A percentile compares a stretch with the other conserved stretches of the same genome.
Conservation (phyloP, 2,888 invertebrate species). For the Agrotis segetum region DNA sequence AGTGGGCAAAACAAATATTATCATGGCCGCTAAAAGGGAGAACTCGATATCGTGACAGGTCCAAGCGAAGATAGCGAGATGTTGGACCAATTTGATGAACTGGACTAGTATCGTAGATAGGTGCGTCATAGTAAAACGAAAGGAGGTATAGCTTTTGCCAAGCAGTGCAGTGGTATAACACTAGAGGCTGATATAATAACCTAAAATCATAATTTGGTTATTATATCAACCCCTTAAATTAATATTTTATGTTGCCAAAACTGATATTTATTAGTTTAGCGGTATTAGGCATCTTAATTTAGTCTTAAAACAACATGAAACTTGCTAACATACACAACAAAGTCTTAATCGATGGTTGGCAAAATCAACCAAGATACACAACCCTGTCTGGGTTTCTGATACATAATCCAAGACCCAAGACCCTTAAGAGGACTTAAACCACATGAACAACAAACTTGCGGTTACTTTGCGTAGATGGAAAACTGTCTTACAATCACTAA, state of each 20-base stretch:
- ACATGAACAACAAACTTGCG: slow-evolving; percentile 51
- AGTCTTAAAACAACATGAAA: slow-evolving; percentile 13
- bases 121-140: too few relatives aligned
- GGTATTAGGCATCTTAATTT: not conserved
- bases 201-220: too few relatives aligned
- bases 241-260: not conserved
- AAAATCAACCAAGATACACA: slow-evolving; percentile 44
- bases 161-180: too few relatives aligned
- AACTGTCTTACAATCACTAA: slow-evolving; percentile 30
- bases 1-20: too few relatives aligned
- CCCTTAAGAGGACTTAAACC: slow-evolving; percentile 44
- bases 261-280: not conserved
- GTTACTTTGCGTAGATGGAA: slow-evolving; percentile 34
- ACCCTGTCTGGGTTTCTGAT: slow-evolving; percentile 12
- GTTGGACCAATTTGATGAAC: too few relatives aligned
- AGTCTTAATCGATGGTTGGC: slow-evolving; percentile 25
- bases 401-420: slow-evolving; percentile 38
- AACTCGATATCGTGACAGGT: too few relatives aligned
- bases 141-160: too few relatives aligned
- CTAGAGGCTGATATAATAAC: too few relatives aligned
- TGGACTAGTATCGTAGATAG: too few relatives aligned
- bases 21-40: too few relatives aligned
- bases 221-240: too few relatives aligned
- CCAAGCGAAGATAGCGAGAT: too few relatives aligned
- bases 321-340: slow-evolving; percentile 26